A percentile compares a stretch with the other conserved stretches of the same genome.
phyloP scores from a whole-genome alignment of 2,797 vertebrate species.

The Rhinoraja longicauda region DNA sequence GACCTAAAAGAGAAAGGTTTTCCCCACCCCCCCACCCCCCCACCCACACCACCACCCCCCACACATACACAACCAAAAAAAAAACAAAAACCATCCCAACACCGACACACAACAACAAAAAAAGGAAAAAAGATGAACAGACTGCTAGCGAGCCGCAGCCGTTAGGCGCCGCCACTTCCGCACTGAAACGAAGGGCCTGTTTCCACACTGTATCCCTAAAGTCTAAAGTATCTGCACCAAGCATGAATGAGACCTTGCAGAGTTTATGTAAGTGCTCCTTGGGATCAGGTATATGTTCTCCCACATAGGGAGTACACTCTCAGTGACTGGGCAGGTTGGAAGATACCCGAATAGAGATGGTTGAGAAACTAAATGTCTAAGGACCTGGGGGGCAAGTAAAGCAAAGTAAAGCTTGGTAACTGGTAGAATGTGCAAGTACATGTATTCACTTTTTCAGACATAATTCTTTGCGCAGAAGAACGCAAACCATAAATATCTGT shows the following conservation, averaged over 20 bases:
- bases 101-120: too few species aligned
- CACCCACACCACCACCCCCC: too few species aligned
- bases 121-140: too few species aligned
- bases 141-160: too few species aligned
- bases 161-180: too few species aligned
- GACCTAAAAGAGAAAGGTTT: too few species aligned
- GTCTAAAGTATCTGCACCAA: not conserved
- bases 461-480: not conserved
- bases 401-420: not conserved
- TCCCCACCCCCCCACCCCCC: too few species aligned
- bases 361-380: not conserved
- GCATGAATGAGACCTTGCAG: not conserved
- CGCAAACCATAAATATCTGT: not conserved
- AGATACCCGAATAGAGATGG: not conserved
- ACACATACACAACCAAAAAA: too few species aligned
- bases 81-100: too few species aligned
- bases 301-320: not conserved
- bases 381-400: not conserved
- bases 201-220: too few species aligned
- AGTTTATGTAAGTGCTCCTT: not conserved
- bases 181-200: too few species aligned
- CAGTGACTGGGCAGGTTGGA: not conserved
- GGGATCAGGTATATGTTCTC: not conserved
- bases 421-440: not conserved
- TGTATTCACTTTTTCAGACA: not conserved